Conservation (phyloP, 2,888 invertebrate species). For the Phyto melanocephala region DNA sequence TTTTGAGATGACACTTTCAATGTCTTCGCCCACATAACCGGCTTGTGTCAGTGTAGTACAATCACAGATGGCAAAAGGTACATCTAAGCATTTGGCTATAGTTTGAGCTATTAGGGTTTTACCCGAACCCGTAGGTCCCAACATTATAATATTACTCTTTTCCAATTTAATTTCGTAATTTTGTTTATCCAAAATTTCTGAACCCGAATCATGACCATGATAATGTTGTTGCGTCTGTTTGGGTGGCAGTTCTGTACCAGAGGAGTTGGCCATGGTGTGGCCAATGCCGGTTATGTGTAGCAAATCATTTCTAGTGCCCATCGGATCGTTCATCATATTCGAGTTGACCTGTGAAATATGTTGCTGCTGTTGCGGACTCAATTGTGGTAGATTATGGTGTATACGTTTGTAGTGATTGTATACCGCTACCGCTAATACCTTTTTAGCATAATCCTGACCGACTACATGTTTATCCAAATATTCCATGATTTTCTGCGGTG, state of each 20-base stretch:
- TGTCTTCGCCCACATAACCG: constrained; percentile 99
- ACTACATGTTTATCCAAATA: constrained; percentile 98
- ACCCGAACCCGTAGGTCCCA: constrained; percentile 98
- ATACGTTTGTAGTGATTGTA: constrained; percentile 99
- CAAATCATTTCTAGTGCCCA: constrained; percentile 82
- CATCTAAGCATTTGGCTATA: constrained; percentile 97
- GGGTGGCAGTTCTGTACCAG: constrained; percentile 75
- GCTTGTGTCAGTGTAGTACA: constrained; percentile 97
- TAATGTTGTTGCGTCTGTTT: constrained; percentile 68
- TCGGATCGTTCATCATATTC: constrained; percentile 70
- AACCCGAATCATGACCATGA: constrained; percentile 80
- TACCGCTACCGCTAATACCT: constrained; percentile 97
- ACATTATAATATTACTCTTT: constrained; percentile 96
- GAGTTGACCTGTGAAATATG: constrained; percentile 56
- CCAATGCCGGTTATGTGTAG: constrained; percentile 91
- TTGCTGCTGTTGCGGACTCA: constrained; percentile 69
- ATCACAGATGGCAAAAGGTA: constrained; percentile 99
- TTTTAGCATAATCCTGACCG: constrained; percentile 98
- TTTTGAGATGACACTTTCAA: constrained; percentile 98
- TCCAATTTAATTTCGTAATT: constrained; percentile 92
- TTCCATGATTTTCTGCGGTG: constrained; percentile 97
- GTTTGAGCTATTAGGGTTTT: constrained; percentile 98
- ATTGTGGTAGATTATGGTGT: constrained; percentile 90
- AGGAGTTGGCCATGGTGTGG: constrained; percentile 81
- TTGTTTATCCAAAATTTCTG: constrained; percentile 90